Base-by-base conservation (phyloP, 2,888 invertebrate genomes). In the Trichopoda pennipes region DNA sequence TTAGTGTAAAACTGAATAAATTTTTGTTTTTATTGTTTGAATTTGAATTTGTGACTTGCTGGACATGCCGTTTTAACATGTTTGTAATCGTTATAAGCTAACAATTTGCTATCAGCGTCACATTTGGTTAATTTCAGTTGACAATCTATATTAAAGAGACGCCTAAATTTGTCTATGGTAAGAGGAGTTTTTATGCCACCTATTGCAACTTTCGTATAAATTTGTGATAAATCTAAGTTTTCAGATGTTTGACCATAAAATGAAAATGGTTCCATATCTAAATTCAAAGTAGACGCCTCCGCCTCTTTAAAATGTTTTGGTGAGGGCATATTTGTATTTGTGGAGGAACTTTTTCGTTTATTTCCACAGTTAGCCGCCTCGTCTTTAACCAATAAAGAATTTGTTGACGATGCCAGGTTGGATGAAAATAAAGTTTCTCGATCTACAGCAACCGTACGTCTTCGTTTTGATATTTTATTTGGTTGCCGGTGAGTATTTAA, bases 171-270 rank as follows among this genome's bases (percentile, higher is more conserved):
- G 28, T 87, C 86, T 53, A 87, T 84, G 23, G 85, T 85, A 44
- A 88, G 77, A 12, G 86, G 86, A 0, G 85, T 85, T 51, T 84
- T 81, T n/a, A 85, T 81, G 19, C 86, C 87, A 2, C 85, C 88
- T 58, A 87, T 87, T 23, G 85, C 86, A 17, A 88, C 86, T 53
- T 85, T 87, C 19, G 87, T 88, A 74, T 85, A 86, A 56, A 88
- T 83, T 77, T 87, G 86, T 9, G 83, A 85, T 47, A 87, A 84
- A 81, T 88, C 88, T 23, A 86, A 21, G 7, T 69, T 44, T 19
- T 84, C 84, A 0, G 84, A 70, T 58, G 47, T 72, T 58, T 83
- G 73, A 21, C 87, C 87, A 68, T 88, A 86, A 58, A 80, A 86
- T 7, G 86, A 86, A 73, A 81, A 86, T 1, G 85, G 85, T 51